Base-by-base conservation (phyloP, 2,797 vertebrate species). In the Sphenopsis melanotis region DNA sequence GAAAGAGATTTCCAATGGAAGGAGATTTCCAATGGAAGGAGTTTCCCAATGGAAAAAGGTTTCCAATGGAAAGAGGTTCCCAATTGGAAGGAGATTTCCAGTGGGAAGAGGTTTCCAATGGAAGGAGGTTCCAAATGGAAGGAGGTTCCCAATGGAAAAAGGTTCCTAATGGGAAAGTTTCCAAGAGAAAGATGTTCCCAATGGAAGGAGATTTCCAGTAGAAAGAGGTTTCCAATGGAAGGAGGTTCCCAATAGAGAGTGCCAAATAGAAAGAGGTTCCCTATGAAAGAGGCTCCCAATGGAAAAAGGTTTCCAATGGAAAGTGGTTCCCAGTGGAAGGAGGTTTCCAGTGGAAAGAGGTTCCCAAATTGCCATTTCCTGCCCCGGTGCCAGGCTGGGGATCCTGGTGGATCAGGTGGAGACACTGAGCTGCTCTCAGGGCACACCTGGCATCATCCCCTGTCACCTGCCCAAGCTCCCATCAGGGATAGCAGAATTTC, bases 1-100 rank as follows among this genome's bases (percentile, higher is more conserved):
- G 24, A 3, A 27, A 1, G 29, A 19, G 7, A 4, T 5, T 30
- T 3, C 50, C 17, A 30, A 30, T 9, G 23, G 32, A 1, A 46
- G 3, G 11, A 14, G 12, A 3, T 4, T 29, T 2, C 24, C 46
- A 68, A 12, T 4, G 1, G 22, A 14, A 32, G 2, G 44, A 65
- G 16, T 6, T 0, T 46, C 2, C 30, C 11, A 63, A 4, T 2
- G 39, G 16, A 4, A 24, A 3, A 29, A 46, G 7, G 6, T n/a
- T 37, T 26, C 55, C 49, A 27, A 2, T 4, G 8, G 47, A 1
- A 23, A 4, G 4, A 15, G 17, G 2, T 2, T 72, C 0, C 8
- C 11, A 34, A 0, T 1, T 4, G 16, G 29, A 2, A 13, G 1
- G 59, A 85, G 56, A 12, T 12, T 83, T 63, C 30, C 55, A 29